phyloP scores from a whole-genome alignment of 2,797 vertebrate species.

The Chaetophractus vellerosus region DNA sequence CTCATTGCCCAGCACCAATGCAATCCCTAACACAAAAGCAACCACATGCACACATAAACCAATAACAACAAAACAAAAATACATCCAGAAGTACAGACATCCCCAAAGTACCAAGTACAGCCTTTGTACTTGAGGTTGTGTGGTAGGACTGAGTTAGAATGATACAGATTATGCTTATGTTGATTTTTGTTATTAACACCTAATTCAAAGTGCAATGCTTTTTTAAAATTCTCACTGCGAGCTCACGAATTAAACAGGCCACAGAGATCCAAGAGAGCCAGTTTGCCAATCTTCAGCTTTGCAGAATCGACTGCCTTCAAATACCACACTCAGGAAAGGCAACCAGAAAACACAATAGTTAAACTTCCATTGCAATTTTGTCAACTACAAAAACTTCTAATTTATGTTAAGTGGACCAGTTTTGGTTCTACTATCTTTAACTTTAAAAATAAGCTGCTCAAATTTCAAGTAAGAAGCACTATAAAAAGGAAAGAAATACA shows the following conservation, averaged over 20 bases:
- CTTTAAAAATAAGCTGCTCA: conserved; percentile 7
- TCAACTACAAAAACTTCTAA: background rate
- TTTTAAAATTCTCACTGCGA: background rate
- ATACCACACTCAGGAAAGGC: background rate
- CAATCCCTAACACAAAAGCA: background rate
- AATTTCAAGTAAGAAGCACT: conserved; percentile 2
- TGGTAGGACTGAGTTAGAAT: background rate
- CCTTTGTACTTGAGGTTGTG: background rate
- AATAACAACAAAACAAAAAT: background rate
- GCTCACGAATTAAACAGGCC: background rate
- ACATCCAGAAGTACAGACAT: background rate
- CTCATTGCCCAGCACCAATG: background rate
- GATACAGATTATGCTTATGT: background rate
- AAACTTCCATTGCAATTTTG: background rate
- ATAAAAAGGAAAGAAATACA: background rate
- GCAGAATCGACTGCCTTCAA: background rate
- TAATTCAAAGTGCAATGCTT: background rate
- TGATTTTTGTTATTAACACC: background rate
- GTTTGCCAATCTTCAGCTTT: background rate
- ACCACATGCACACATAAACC: background rate
- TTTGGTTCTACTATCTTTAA: conserved; percentile 32
- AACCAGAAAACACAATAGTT: background rate
- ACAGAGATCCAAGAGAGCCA: background rate
- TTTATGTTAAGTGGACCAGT: background rate
- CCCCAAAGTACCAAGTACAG: background rate